phyloP scores from a whole-genome alignment of 2,888 invertebrate genomes.

The Andrena fulva region DNA sequence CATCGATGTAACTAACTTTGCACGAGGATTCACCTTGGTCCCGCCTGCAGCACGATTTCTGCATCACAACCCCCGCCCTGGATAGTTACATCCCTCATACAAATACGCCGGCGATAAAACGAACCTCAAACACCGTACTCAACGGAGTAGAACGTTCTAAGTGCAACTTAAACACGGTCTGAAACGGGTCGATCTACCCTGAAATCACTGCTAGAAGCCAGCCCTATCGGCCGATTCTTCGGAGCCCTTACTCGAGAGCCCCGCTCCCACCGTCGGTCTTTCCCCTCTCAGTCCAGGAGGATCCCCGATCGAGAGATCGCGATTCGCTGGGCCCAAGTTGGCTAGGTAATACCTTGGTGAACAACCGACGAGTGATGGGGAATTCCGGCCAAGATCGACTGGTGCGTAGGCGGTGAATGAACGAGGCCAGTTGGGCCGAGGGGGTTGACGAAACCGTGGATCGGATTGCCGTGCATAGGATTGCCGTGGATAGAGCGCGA shows the following conservation, averaged over 20 bases:
- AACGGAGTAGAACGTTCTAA: slow-evolving; percentile 12
- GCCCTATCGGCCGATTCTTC: background rate
- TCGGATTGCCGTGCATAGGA: slow-evolving; percentile 77
- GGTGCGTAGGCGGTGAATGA: slow-evolving; percentile 72
- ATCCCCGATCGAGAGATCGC: background rate
- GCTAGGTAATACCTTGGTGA: slow-evolving; percentile 76
- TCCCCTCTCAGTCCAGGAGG: background rate
- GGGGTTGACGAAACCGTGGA: slow-evolving; percentile 83
- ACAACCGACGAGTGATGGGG: slow-evolving; percentile 76
- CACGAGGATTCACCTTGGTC: background rate
- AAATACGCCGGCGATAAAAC: slow-evolving; percentile 19
- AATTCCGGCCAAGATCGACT: slow-evolving; percentile 72
- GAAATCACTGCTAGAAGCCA: slow-evolving; percentile 3
- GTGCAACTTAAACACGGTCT: slow-evolving; percentile 34
- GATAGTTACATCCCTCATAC: slow-evolving; percentile 34
- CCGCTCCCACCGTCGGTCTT: slow-evolving; percentile 52
- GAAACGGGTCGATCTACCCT: slow-evolving; percentile 12
- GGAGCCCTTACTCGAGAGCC: background rate
- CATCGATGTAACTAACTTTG: too few relatives aligned
- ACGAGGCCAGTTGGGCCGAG: slow-evolving; percentile 79
- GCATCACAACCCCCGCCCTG: background rate
- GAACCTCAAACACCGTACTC: slow-evolving; percentile 25
- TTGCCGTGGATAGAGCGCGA: slow-evolving; percentile 73
- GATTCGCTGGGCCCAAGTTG: background rate
- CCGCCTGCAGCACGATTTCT: background rate